phyloP scores from a whole-genome alignment of 2,797 vertebrate genomes.

The Tolypeutes matacus region DNA sequence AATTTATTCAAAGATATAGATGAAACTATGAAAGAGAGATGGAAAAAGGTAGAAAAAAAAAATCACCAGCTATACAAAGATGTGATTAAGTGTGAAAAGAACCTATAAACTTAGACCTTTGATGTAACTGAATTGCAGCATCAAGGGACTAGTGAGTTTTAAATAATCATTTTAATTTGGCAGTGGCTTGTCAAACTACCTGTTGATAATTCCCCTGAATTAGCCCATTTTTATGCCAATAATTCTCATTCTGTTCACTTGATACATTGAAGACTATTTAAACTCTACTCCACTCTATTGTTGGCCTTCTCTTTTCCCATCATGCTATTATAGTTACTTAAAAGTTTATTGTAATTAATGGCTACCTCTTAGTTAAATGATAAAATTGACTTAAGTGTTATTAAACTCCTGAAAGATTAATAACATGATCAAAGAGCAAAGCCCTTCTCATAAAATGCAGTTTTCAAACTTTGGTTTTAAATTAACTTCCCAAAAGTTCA shows the following conservation, averaged over 20 bases:
- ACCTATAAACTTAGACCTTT: slow-evolving; percentile 16
- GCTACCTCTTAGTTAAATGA: slow-evolving; percentile 41
- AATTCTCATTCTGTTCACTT: slow-evolving; percentile 46
- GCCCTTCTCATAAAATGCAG: neutral
- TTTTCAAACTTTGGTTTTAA: slow-evolving; percentile 61
- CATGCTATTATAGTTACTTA: slow-evolving; percentile 38
- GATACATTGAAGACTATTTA: slow-evolving; percentile 51
- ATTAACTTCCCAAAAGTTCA: slow-evolving; percentile 36
- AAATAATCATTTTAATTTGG: slow-evolving; percentile 55
- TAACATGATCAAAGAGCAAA: slow-evolving; percentile 74
- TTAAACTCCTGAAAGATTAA: slow-evolving; percentile 77
- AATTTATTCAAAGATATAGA: slow-evolving; percentile 12
- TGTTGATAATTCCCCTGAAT: slow-evolving; percentile 22
- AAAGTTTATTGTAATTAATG: slow-evolving; percentile 61
- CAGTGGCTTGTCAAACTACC: neutral
- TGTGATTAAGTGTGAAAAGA: neutral
- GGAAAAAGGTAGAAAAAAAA: neutral
- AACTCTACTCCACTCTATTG: neutral
- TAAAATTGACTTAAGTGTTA: slow-evolving; percentile 59
- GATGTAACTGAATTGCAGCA: neutral
- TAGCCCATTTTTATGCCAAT: neutral
- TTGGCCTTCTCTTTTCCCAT: slow-evolving; percentile 28
- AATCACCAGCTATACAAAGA: neutral
- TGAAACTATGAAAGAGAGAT: neutral
- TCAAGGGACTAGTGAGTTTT: neutral